Percentiles rank a stretch among this genome's conserved stretches.
Evolutionary conservation across 2,113 vertebrate genomes (phyloP).

Genomic region (Agelaius tricolor): DNA sequence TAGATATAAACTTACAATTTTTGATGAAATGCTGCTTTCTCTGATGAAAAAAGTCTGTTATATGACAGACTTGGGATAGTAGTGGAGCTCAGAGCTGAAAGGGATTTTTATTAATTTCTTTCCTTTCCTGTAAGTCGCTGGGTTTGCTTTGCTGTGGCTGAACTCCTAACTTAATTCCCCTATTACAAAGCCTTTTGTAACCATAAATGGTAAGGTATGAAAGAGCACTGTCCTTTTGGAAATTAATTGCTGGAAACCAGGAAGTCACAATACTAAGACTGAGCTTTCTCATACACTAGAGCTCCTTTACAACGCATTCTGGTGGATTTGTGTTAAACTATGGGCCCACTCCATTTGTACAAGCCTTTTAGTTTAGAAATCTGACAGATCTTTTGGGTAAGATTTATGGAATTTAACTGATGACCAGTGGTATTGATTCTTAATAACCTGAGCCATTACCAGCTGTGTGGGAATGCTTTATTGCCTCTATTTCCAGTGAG

Average conservation of each 20-base stretch:
- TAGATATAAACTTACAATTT: constrained; percentile 49
- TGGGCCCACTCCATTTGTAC: not conserved
- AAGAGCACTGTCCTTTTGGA: constrained; percentile 26
- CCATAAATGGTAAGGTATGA: constrained; percentile 83
- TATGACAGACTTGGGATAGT: not conserved
- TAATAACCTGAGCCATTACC: not conserved
- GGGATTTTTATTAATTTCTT: not conserved
- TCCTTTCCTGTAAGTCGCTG: not conserved
- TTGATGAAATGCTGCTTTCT: not conserved
- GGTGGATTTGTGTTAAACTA: not conserved
- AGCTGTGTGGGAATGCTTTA: not conserved
- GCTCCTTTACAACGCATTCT: not conserved
- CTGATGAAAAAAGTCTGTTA: not conserved
- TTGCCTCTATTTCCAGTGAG: not conserved
- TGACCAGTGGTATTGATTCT: not conserved
- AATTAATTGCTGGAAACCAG: constrained; percentile 49
- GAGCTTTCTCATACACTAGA: not conserved
- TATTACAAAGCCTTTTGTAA: constrained; percentile 57
- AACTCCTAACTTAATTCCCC: constrained; percentile 15
- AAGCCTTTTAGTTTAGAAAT: not conserved
- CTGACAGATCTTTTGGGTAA: not conserved
- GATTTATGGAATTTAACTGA: not conserved
- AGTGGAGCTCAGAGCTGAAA: not conserved
- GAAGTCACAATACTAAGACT: not conserved
- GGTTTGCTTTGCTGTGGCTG: constrained; percentile 21